Percentiles rank a stretch among this genome's conserved stretches.
phyloP scores from a whole-genome alignment of 2,797 vertebrate species.

The Sebastiscus tertius region DNA sequence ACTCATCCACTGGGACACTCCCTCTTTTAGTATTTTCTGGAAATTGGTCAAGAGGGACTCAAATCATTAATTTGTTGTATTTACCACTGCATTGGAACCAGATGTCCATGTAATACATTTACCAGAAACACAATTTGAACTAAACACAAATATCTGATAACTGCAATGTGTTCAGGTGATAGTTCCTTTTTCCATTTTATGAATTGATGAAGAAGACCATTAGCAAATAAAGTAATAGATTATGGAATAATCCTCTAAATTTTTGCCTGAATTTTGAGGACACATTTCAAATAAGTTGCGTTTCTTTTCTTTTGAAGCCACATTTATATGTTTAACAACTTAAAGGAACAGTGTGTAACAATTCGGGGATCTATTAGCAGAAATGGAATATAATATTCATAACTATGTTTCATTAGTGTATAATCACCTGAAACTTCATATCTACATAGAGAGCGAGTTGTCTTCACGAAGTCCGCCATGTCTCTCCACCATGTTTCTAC shows the following conservation, averaged over 20 bases:
- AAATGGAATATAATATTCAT: no score
- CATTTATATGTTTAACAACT: neutral
- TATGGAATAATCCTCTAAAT: neutral
- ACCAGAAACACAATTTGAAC: neutral
- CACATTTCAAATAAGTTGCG: neutral
- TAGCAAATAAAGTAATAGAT: neutral
- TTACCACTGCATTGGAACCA: neutral
- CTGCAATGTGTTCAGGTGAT: neutral
- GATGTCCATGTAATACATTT: neutral
- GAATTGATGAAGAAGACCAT: neutral
- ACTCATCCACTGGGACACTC: rapidly evolving
- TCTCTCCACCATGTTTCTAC: no score
- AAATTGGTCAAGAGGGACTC: neutral
- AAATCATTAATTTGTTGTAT: neutral
- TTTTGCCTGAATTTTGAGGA: neutral
- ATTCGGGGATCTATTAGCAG: no score
- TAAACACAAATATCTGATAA: neutral
- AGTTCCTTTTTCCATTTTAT: neutral
- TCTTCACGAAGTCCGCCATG: no score
- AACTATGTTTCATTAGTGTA: no score
- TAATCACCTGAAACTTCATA: no score
- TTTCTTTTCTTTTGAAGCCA: neutral
- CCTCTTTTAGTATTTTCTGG: neutral
- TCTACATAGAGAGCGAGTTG: no score
- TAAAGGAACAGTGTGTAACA: neutral